These are phyloP conservation scores for Drosophila percnosoma DNA, from an alignment of 2,888 invertebrate species.

Conservation along the genomic window DNA sequence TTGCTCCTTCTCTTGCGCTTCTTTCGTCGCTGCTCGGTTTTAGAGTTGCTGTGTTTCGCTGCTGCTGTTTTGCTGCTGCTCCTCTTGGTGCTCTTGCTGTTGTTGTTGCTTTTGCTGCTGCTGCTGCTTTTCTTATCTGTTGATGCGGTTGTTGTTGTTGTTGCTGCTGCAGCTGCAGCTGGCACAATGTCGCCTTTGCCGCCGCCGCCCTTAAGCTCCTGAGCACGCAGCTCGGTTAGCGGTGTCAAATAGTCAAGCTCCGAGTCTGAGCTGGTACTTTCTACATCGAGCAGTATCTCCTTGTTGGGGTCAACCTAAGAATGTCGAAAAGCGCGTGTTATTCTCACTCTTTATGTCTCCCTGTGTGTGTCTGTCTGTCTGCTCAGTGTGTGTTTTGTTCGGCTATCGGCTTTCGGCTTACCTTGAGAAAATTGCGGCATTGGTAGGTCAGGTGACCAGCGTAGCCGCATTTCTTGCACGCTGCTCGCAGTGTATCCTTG, in stretches of 20 bases:
- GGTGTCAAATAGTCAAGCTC: conserved; percentile 93
- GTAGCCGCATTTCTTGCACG: conserved; percentile 98
- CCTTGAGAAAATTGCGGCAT: conserved; percentile 97
- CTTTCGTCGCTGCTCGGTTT: conserved; percentile 63
- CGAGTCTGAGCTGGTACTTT: conserved; percentile 96
- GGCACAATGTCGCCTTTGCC: conserved; percentile 16
- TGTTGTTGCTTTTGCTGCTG: conserved; percentile 26
- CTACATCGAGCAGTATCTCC: conserved; percentile 96
- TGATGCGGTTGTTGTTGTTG: conserved; percentile 22
- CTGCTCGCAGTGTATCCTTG: conserved; percentile 91
- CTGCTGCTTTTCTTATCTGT: conserved; percentile 36
- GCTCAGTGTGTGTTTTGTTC: conserved; percentile 5
- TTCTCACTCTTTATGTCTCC: conserved; percentile 2
- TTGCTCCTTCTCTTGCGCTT: conserved; percentile 64
- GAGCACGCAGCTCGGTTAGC: conserved; percentile 91
- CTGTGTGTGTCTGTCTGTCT: conserved; percentile 2
- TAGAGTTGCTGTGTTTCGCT: conserved; percentile 59
- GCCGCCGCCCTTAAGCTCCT: conserved; percentile 86
- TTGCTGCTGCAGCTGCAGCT: conserved; percentile 27
- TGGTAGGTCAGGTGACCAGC: conserved; percentile 98
- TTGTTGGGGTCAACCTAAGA: conserved; percentile 94
- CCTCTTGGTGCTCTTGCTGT: conserved; percentile 42
- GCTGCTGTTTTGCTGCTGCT: conserved; percentile 35
- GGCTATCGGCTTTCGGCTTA: conserved; percentile 80
- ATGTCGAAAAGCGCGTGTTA: conserved; percentile 6